Evolutionary conservation across 2,888 invertebrate species (phyloP), one percentile per base, ranked within the genome.

Genomic region (Blastobasis lacticolella): DNA sequence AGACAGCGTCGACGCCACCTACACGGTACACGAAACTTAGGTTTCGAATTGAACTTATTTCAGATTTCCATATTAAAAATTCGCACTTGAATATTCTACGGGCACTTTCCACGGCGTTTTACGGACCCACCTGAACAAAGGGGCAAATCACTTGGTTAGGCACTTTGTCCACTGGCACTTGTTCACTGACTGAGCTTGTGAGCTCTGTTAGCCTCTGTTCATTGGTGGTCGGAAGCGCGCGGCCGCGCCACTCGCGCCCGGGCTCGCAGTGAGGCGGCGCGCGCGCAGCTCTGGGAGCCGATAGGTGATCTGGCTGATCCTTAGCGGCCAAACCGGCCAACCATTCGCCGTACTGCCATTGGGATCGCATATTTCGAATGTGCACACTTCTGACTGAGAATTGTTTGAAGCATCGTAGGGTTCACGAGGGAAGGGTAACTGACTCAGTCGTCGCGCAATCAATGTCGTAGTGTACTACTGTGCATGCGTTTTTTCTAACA

Each of bases 201-300:
- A 23, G 23, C 23, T 23, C 23, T 23, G 23, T 23, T 23, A 42
- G 48, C 38, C 38, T 53, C 45, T 46, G 53, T 52, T 54, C 60
- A 57, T 60, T 60, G 59, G 67, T 62, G 66, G 42, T 42, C 61
- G 60, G 23, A 23, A 23, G 63, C 66, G 73, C 63, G 69, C 78
- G 75, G 69, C 75, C 77, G 74, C 75, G 73, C 73, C 73, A 68
- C 60, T 73, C 73, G 74, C 68, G 68, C 68, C 70, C 73, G 73
- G 57, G 61, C 61, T 64, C 66, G 59, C 71, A 83, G 76, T 82
- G 84, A 81, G 78, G 78, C 76, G 75, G 70, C 63, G 77, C 79
- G 78, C 78, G 63, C 66, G 77, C 73, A 9, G 71, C 71, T 73
- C 75, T 75, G 73, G 74, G 67, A 68, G 74, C 74, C 70, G 69